Evolutionary conservation across 2,113 vertebrate species (phyloP), one percentile per base, ranked within the genome.

Genomic region (Engraulis encrasicolus): DNA sequence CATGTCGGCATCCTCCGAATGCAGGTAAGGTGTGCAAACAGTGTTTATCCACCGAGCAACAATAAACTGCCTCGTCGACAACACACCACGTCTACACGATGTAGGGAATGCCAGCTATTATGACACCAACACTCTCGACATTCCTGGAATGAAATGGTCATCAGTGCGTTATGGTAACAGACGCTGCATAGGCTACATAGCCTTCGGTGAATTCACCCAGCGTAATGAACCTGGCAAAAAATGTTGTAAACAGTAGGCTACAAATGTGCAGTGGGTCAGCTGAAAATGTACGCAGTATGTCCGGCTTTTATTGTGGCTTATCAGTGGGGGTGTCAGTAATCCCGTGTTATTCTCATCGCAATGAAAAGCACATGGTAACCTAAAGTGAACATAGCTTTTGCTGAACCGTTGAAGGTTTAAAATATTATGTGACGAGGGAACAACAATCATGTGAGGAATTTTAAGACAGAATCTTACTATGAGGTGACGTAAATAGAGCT

Each of bases 11-110:
- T 81, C 82, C 88, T 85, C 31, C 80, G 78, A 71, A 66, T 84
- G 87, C 92, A 93, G 92, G 94, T 93, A 92, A 85, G 92, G 82
- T 2, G 80, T 27, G 38, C 27, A 74, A 74, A 74, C 66, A 74
- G 66, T 74, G 66, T 74, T 74, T 74, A 11, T 27, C 66, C 66
- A 74, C 66, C 66, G 66, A 74, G 15, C 14, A 74, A 27, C 27
- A 66, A 66, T 31, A 66, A 27, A 66, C 9, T 34, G 9, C 27
- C 6, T 3, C 15, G 23, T 74, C 27, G 15, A 31, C 58, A 74
- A 74, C 34, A 31, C 66, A 74, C 27, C 66, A 74, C 66, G 12
- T 74, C 23, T 15, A 34, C 66, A 74, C 34, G 14, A 34, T 74
- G 31, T 4, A 2, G 66, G 61, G 61, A 12, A 27, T 71, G 61